These are phyloP conservation scores for Platyrinchus mystaceus DNA, from an alignment of 2,797 vertebrate genomes.

Conservation along the genomic window DNA sequence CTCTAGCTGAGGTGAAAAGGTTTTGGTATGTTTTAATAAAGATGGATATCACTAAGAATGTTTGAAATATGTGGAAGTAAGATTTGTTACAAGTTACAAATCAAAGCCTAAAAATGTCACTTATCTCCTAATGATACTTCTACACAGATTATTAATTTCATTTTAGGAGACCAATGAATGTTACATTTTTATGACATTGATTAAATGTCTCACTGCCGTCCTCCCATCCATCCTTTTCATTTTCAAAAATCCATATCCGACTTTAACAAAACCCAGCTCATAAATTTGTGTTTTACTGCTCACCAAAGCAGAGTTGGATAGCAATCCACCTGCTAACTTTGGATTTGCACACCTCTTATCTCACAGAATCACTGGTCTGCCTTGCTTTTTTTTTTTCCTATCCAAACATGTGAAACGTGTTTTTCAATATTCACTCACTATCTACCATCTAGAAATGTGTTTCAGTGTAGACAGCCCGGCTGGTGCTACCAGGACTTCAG, in stretches of 20 bases:
- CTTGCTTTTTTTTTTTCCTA: neutral
- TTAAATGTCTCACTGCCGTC: slow-evolving; percentile 75
- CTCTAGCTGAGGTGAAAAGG: slow-evolving; percentile 73
- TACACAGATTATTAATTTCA: slow-evolving; percentile 86
- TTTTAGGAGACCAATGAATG: slow-evolving; percentile 84
- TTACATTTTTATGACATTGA: slow-evolving; percentile 86
- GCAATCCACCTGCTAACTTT: neutral
- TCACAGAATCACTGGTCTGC: neutral
- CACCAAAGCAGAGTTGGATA: slow-evolving; percentile 38
- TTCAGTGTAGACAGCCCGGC: fast-evolving
- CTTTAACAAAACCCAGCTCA: slow-evolving; percentile 76
- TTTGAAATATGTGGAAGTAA: slow-evolving; percentile 77
- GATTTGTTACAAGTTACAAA: slow-evolving; percentile 82
- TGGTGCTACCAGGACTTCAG: neutral
- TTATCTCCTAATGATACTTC: slow-evolving; percentile 84
- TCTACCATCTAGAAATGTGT: neutral
- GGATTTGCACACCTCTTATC: neutral
- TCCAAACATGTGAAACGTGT: neutral
- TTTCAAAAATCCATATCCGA: slow-evolving; percentile 76
- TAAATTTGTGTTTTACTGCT: slow-evolving; percentile 75
- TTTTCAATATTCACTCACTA: neutral
- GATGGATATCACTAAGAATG: slow-evolving; percentile 77
- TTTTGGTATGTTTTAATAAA: slow-evolving; percentile 79
- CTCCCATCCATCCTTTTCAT: slow-evolving; percentile 78
- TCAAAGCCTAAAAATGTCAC: slow-evolving; percentile 82